These are phyloP conservation scores for Strix aluco DNA, from an alignment of 2,113 vertebrate genomes.

Conservation along the genomic window DNA sequence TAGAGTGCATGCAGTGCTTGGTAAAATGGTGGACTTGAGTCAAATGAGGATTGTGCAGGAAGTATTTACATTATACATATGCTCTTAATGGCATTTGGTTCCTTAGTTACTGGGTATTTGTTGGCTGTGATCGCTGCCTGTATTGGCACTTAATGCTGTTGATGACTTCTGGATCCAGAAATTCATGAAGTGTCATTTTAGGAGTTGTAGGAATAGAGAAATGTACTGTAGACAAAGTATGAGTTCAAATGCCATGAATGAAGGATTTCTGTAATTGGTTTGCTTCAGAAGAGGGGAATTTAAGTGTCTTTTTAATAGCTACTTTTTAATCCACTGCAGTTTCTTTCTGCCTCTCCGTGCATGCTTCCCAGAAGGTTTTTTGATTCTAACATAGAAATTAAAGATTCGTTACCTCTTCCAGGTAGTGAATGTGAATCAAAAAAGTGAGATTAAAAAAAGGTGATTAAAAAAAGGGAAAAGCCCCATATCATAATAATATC, in stretches of 20 bases:
- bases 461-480: not conserved
- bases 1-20: not conserved
- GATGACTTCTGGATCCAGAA: not conserved
- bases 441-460: not conserved
- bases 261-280: not conserved
- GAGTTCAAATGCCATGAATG: not conserved
- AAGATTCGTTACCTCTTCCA: not conserved
- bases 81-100: not conserved
- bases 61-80: not conserved
- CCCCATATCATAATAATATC: accelerated
- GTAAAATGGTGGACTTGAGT: not conserved
- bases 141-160: not conserved
- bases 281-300: not conserved
- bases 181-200: not conserved
- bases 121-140: not conserved
- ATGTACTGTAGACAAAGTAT: not conserved
- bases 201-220: not conserved
- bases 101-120: not conserved
- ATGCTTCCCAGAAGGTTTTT: not conserved
- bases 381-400: not conserved
- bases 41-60: not conserved
- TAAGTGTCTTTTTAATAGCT: not conserved
- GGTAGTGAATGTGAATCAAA: not conserved
- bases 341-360: not conserved
- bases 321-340: not conserved